Evolutionary conservation across 2,888 invertebrate genomes (phyloP), one percentile per base, ranked within the genome.

Genomic region (Parnassius orleans): DNA sequence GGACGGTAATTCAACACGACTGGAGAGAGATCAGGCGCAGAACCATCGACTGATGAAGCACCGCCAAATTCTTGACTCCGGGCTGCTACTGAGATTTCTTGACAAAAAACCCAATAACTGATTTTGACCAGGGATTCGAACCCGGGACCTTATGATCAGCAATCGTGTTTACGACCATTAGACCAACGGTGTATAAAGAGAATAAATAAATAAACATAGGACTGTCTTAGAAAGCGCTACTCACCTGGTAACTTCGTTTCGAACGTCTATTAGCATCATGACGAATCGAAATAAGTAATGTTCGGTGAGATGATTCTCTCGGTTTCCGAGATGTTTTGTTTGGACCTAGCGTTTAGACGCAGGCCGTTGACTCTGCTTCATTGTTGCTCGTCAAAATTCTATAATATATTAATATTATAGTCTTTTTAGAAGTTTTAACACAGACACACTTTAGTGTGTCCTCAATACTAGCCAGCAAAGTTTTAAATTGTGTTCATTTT

Each of bases 271-370:
- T 76, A 80, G 72, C 72, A 71, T 81, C 80, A 81, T 84, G 83
- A 83, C 85, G 81, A 84, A 85, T 84, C 69, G 69, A 67, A 84
- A 84, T 79, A 70, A 74, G 76, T 73, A 74, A 77, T 77, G 75
- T 74, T 71, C 72, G 73, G 72, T 14, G 74, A 74, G 73, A 75
- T 72, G 65, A 66, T 72, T 72, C 67, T 70, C 65, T 73, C 71
- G 69, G 69, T 69, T 70, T 9, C 12, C 55, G 55, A 55, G 66
- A 72, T 69, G 71, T 65, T 63, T 52, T 65, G 74, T 71, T 71
- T 72, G 74, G 72, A 66, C 61, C 71, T 75, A 78, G 73, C 66
- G 66, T 65, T 33, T 24, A 19, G 19, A 42, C 9, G 19, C 15
- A 51, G 51, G 43, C 50, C 15, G 44, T 58, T 51, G 42, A 48